phyloP scores from a whole-genome alignment of 2,113 vertebrate genomes.

The Hepsetus odoe region DNA sequence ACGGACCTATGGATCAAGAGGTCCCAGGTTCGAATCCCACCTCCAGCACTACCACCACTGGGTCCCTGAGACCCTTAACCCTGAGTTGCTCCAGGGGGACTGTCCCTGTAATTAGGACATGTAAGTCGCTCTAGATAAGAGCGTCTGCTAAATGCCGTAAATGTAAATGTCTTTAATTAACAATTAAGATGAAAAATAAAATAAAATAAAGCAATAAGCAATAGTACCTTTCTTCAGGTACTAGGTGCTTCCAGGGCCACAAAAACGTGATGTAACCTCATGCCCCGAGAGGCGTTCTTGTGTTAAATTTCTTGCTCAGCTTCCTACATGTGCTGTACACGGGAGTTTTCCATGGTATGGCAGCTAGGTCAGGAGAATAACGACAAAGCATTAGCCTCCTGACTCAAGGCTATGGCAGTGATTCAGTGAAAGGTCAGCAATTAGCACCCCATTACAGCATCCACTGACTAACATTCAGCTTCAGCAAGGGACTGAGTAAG shows the following conservation, averaged over 20 bases:
- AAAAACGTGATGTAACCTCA: slow-evolving; percentile 11
- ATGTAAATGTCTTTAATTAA: neutral
- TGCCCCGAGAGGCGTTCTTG: slow-evolving; percentile 17
- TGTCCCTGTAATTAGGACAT: too few species aligned
- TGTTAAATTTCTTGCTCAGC: slow-evolving; percentile 44
- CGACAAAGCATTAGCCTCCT: slow-evolving; percentile 45
- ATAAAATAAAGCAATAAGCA: neutral
- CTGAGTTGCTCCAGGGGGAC: too few species aligned
- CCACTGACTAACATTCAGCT: slow-evolving; percentile 17
- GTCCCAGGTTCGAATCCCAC: too few species aligned
- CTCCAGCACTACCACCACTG: too few species aligned
- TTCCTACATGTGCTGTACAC: slow-evolving; percentile 33
- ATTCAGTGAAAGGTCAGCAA: slow-evolving; percentile 69
- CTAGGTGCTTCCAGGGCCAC: slow-evolving; percentile 12
- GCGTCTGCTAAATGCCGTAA: too few species aligned
- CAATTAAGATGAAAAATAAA: neutral
- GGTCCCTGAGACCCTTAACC: too few species aligned
- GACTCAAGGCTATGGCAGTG: slow-evolving; percentile 58
- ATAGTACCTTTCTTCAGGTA: neutral
- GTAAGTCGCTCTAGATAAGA: too few species aligned
- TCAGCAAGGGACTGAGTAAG: slow-evolving; percentile 12
- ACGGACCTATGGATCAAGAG: too few species aligned
- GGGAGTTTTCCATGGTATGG: slow-evolving; percentile 1
- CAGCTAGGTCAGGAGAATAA: slow-evolving; percentile 38
- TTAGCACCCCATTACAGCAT: slow-evolving; percentile 52